phyloP scores from a whole-genome alignment of 1,140 invertebrate genomes.

The Listronotus bonariensis region DNA sequence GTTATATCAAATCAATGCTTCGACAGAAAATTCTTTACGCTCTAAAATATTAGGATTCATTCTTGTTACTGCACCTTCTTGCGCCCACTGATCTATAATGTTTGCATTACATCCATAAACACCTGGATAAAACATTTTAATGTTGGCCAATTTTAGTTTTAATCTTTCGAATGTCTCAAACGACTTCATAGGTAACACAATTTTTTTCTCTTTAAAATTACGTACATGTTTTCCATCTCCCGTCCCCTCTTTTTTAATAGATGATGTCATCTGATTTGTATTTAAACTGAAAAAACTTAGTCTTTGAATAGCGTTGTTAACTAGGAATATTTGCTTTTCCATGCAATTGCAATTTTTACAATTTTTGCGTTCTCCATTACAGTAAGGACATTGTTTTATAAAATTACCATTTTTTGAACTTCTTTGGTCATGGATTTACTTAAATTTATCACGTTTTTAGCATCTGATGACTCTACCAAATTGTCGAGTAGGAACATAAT shows the following conservation, averaged over 20 bases:
- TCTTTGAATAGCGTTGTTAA: slow-evolving; percentile 27
- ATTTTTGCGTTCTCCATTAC: slow-evolving; percentile 16
- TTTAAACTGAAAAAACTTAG: slow-evolving; percentile 5
- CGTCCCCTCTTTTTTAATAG: background rate
- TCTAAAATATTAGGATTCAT: slow-evolving; percentile 19
- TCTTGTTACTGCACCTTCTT: slow-evolving; percentile 11
- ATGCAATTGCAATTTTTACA: slow-evolving; percentile 23
- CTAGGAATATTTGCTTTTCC: slow-evolving; percentile 23
- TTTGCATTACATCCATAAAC: slow-evolving; percentile 17
- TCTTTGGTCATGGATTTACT: slow-evolving; percentile 18
- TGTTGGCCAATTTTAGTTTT: slow-evolving; percentile 22
- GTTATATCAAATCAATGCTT: no score
- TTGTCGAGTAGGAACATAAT: slow-evolving; percentile 26
- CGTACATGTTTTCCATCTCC: background rate
- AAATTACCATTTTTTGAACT: slow-evolving; percentile 19
- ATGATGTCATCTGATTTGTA: background rate
- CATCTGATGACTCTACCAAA: slow-evolving; percentile 19
- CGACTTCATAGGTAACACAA: slow-evolving; percentile 16
- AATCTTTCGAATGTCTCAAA: slow-evolving; percentile 19
- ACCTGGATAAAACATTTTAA: slow-evolving; percentile 28
- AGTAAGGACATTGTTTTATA: slow-evolving; percentile 14
- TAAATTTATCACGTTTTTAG: slow-evolving; percentile 13
- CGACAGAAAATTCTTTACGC: no score
- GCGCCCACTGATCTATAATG: slow-evolving; percentile 26
- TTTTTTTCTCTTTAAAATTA: slow-evolving; percentile 4